Percentiles rank a stretch among this genome's conserved stretches.
phyloP scores from a whole-genome alignment of 2,888 invertebrate species.

The Acanthosoma haemorrhoidale region DNA sequence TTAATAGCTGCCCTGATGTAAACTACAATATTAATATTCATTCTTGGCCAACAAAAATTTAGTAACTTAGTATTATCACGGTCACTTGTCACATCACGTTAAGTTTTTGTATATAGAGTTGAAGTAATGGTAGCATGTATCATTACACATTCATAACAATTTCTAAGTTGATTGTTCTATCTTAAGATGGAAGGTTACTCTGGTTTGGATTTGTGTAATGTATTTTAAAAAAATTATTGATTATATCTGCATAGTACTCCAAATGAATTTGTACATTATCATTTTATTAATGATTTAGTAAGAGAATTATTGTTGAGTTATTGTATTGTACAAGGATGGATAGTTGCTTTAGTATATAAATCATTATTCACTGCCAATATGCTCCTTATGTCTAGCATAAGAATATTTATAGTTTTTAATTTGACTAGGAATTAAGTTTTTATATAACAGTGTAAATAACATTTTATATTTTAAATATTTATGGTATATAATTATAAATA shows the following conservation, averaged over 20 bases:
- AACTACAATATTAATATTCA: too few relatives aligned
- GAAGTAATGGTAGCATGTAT: neutral
- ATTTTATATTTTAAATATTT: neutral
- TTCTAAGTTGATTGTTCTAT: too few relatives aligned
- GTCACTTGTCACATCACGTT: too few relatives aligned
- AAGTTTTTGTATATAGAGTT: constrained; percentile 2
- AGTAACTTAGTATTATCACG: too few relatives aligned
- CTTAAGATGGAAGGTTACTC: neutral
- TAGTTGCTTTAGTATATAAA: neutral
- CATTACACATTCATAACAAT: too few relatives aligned
- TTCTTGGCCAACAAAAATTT: too few relatives aligned
- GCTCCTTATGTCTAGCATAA: neutral
- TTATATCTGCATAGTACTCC: too few relatives aligned
- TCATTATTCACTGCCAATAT: constrained; percentile 5
- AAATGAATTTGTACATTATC: neutral
- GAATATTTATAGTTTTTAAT: neutral
- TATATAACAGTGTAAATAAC: neutral
- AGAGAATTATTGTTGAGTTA: neutral
- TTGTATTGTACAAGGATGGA: neutral
- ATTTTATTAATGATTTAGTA: neutral
- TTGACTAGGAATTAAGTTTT: neutral
- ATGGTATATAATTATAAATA: neutral
- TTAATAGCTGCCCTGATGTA: too few relatives aligned
- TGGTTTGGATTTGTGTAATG: neutral
- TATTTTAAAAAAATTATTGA: too few relatives aligned